These are phyloP conservation scores for Campylorhamphus procurvoides DNA, from an alignment of 2,113 vertebrate species.

Conservation along the genomic window DNA sequence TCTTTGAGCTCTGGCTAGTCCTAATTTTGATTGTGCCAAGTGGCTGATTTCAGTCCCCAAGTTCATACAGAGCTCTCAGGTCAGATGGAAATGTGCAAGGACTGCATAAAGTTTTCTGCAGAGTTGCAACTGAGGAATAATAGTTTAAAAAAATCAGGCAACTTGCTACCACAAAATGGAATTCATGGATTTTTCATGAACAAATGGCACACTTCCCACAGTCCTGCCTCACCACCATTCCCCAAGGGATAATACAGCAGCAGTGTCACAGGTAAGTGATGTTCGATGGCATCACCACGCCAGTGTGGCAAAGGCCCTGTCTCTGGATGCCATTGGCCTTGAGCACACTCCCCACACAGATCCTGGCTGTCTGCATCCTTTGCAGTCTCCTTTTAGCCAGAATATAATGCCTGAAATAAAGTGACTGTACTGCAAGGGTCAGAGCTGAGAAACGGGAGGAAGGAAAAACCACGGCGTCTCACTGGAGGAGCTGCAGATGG, in stretches of 20 bases:
- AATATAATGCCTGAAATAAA: neutral
- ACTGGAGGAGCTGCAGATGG: neutral
- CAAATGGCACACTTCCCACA: rapidly evolving
- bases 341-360: neutral
- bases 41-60: neutral
- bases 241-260: neutral
- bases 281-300: rapidly evolving
- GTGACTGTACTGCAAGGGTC: neutral
- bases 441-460: neutral
- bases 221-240: rapidly evolving
- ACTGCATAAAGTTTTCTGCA: neutral
- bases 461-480: rapidly evolving
- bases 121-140: neutral
- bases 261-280: neutral
- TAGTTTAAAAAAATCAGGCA: no score
- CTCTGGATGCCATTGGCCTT: neutral
- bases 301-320: neutral
- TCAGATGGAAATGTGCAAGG: neutral
- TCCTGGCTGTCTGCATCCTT: neutral
- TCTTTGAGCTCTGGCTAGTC: neutral
- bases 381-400: neutral
- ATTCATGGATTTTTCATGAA: neutral
- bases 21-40: neutral
- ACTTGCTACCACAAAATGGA: neutral
- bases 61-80: neutral